Evolutionary conservation across 2,888 invertebrate genomes (phyloP).

Genomic region (Argynnis bischoffii): DNA sequence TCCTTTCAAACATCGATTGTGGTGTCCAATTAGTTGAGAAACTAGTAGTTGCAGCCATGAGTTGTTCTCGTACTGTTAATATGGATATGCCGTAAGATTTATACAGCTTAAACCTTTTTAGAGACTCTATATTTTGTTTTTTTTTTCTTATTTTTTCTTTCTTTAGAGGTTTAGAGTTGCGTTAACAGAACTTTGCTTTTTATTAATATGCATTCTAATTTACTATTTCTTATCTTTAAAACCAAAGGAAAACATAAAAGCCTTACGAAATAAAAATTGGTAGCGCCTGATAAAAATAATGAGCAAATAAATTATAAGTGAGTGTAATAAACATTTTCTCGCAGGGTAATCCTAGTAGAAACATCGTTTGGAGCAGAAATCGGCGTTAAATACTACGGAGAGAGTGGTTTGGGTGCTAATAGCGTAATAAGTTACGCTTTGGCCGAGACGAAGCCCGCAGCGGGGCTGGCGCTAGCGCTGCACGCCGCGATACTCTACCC

Average conservation of each 20-base stretch:
- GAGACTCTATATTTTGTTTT: too few relatives aligned
- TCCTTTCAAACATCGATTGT: constrained; percentile 51
- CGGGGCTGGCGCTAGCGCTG: constrained; percentile 57
- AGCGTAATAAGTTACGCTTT: constrained; percentile 63
- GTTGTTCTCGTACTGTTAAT: constrained; percentile 57
- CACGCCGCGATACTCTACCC: constrained; percentile 58
- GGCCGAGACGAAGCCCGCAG: constrained; percentile 48
- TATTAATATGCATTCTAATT: not conserved
- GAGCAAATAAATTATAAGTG: constrained; percentile 16
- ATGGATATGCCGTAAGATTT: constrained; percentile 64
- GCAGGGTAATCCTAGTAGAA: constrained; percentile 64
- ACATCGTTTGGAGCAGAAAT: constrained; percentile 51
- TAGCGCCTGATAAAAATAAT: constrained; percentile 18
- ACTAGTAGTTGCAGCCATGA: constrained; percentile 58
- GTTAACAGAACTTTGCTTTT: too few relatives aligned
- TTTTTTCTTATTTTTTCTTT: too few relatives aligned
- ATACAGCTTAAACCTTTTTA: not conserved
- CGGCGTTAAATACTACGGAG: constrained; percentile 60
- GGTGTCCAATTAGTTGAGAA: constrained; percentile 58
- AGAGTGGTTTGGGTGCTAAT: constrained; percentile 61
- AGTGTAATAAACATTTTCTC: constrained; percentile 32
- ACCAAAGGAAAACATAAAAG: too few relatives aligned
- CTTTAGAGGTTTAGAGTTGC: too few relatives aligned
- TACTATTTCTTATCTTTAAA: not conserved
- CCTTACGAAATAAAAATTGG: too few relatives aligned